These are phyloP conservation scores for Oxyruncus cristatus DNA, from an alignment of 2,113 vertebrate genomes.

Conservation along the genomic window DNA sequence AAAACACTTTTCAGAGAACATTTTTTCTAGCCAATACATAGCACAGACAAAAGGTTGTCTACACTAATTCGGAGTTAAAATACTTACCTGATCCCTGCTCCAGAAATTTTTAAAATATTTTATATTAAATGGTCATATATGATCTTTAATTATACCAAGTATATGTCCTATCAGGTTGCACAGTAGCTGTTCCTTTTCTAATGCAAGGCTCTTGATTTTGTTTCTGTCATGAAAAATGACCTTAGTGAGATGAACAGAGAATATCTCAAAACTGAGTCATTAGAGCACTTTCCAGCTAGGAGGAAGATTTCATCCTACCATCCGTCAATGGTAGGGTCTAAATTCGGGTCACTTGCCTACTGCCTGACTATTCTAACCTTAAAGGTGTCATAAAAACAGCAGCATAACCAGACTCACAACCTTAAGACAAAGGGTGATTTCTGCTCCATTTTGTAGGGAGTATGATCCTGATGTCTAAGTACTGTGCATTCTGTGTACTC, in stretches of 20 bases:
- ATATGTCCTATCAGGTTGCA: neutral
- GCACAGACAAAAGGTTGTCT: neutral
- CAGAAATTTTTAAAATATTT: neutral
- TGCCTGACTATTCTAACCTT: neutral
- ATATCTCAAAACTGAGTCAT: neutral
- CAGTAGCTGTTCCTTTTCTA: neutral
- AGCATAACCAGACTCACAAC: neutral
- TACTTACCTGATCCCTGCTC: neutral
- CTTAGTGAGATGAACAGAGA: neutral
- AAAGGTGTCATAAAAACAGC: neutral
- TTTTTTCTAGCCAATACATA: neutral
- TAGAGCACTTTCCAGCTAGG: neutral
- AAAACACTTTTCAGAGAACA: neutral
- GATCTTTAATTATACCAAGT: neutral
- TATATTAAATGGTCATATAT: neutral
- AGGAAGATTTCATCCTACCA: neutral
- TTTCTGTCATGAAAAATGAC: neutral
- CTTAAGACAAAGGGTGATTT: neutral
- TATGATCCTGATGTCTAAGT: neutral
- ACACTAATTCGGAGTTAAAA: neutral
- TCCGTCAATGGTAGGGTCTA: neutral
- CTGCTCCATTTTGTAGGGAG: neutral
- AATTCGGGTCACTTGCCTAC: neutral
- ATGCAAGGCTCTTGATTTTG: neutral
- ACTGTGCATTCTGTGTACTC: neutral